A percentile compares a stretch with the other conserved stretches of the same genome.
Evolutionary conservation across 1,140 invertebrate genomes (phyloP).

Genomic region (Lethocerus indicus): DNA sequence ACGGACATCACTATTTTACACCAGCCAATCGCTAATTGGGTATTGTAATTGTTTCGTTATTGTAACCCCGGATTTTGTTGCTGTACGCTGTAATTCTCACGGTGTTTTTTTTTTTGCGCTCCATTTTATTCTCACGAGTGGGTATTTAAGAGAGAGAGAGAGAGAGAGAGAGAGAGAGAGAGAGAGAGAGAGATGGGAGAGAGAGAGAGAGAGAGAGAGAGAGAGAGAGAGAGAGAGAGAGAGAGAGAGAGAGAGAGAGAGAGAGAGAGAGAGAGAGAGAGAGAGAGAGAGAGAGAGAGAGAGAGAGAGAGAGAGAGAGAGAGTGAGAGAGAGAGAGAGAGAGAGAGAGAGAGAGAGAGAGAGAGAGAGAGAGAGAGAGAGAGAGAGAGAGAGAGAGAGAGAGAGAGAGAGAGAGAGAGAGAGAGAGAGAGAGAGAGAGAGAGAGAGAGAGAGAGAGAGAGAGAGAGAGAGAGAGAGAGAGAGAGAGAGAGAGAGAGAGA

Average conservation of each 20-base stretch:
- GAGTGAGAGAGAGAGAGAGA: not conserved
- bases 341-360: not conserved
- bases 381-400: not conserved
- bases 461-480: conserved; percentile 3
- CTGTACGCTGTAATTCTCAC: no score
- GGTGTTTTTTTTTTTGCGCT: no score
- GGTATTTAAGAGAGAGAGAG: no score
- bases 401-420: conserved; percentile 3
- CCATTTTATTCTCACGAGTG: no score
- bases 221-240: no score
- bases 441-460: conserved; percentile 3
- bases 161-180: no score
- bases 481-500: conserved; percentile 3
- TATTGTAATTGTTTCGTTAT: no score
- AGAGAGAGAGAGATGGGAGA: no score
- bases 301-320: not conserved
- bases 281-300: not conserved
- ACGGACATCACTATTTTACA: conserved; percentile 38
- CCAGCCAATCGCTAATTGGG: conserved; percentile 31
- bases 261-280: no score
- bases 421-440: conserved; percentile 3
- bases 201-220: no score
- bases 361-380: not conserved
- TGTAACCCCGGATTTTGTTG: no score
- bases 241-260: no score